Evolutionary conservation across 2,888 invertebrate species (phyloP).

Genomic region (Spilosoma lubricipeda): DNA sequence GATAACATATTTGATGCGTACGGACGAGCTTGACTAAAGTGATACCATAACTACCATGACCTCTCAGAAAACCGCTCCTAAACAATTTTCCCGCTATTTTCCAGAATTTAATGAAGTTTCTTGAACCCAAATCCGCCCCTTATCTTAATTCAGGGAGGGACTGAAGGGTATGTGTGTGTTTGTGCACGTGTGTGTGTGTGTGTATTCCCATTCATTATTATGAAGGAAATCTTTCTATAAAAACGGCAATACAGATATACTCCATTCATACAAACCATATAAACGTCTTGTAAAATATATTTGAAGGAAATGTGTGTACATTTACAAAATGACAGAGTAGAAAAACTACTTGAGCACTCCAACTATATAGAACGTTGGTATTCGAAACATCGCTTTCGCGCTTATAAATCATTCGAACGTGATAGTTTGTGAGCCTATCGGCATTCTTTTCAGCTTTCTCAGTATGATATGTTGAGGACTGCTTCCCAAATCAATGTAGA

Average conservation of each 20-base stretch:
- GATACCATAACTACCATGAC: too few relatives aligned
- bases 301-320: constrained; percentile 15
- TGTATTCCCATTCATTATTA: too few relatives aligned
- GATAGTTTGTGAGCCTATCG: constrained; percentile 24
- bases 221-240: too few relatives aligned
- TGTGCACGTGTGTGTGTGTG: too few relatives aligned
- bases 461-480: constrained; percentile 11
- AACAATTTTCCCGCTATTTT: too few relatives aligned
- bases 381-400: constrained; percentile 24
- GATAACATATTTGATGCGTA: not conserved
- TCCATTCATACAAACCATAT: not conserved
- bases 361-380: constrained; percentile 23
- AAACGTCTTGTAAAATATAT: not conserved
- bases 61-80: too few relatives aligned
- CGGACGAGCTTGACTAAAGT: too few relatives aligned
- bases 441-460: constrained; percentile 23
- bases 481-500: constrained; percentile 13
- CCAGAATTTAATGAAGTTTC: too few relatives aligned
- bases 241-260: not conserved
- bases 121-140: too few relatives aligned
- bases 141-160: too few relatives aligned
- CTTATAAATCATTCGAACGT: constrained; percentile 43
- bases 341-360: constrained; percentile 18
- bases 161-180: too few relatives aligned
- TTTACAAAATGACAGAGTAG: constrained; percentile 20